Conservation (phyloP, 2,113 vertebrate species). For the Eclectus roratus region DNA sequence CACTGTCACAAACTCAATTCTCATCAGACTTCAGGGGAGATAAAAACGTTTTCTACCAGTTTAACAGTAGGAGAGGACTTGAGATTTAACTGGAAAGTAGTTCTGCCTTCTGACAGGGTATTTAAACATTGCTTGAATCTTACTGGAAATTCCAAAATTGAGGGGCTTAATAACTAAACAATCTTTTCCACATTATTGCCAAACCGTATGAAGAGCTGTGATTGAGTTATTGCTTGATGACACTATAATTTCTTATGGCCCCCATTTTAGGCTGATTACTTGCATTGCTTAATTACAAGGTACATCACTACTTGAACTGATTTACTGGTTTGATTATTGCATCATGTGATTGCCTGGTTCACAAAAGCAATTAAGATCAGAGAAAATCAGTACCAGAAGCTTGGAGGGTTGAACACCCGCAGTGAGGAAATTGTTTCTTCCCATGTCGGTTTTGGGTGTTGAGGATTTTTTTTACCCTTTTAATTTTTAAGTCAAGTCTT, state of each 20-base stretch:
- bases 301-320: neutral
- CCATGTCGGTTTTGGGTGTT: neutral
- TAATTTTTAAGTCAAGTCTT: neutral
- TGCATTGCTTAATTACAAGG: slow-evolving; percentile 50
- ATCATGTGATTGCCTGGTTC: slow-evolving; percentile 23
- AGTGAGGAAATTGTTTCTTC: neutral
- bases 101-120: neutral
- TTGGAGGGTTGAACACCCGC: neutral
- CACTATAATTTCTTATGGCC: neutral
- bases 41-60: neutral
- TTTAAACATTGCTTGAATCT: neutral
- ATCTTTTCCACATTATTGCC: neutral
- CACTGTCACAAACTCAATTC: neutral
- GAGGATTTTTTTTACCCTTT: neutral
- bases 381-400: neutral
- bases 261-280: slow-evolving; percentile 27
- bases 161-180: neutral
- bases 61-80: neutral
- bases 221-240: slow-evolving; percentile 21
- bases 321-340: slow-evolving; percentile 41
- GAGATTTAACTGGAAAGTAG: neutral
- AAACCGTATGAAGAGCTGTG: neutral
- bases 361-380: neutral
- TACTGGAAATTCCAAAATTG: neutral
- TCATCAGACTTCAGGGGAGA: neutral